These are phyloP conservation scores for Nemurella pictetii DNA, from an alignment of 2,888 invertebrate species.

Conservation along the genomic window DNA sequence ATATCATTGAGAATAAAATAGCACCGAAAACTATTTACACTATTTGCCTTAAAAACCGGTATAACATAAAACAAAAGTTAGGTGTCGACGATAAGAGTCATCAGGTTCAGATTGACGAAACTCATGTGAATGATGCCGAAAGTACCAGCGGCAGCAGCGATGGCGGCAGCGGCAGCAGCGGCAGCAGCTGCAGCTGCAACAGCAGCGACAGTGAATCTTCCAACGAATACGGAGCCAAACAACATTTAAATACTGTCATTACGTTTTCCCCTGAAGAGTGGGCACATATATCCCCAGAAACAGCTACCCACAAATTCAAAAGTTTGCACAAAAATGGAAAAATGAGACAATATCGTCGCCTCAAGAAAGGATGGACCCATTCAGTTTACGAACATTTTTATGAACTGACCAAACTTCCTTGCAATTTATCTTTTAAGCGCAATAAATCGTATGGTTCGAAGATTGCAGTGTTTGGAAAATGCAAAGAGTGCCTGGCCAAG, in stretches of 20 bases:
- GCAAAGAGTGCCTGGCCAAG: slow-evolving; percentile 28
- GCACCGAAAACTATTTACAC: no score
- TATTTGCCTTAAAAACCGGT: no score
- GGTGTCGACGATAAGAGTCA: no score
- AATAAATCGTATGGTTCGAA: neutral
- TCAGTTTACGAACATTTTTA: slow-evolving; percentile 33
- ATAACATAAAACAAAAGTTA: no score
- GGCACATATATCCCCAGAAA: neutral
- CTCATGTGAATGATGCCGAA: no score
- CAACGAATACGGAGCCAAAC: no score
- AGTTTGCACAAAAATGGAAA: neutral
- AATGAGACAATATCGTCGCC: neutral
- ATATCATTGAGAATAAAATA: no score
- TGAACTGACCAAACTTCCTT: slow-evolving; percentile 34
- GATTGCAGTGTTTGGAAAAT: neutral
- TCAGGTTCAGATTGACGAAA: no score
- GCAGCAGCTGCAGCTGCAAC: no score
- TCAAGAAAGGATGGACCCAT: slow-evolving; percentile 13
- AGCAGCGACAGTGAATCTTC: no score
- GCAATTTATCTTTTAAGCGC: slow-evolving; percentile 32
- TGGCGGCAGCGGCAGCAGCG: no score
- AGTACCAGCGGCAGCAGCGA: no score
- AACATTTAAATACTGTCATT: neutral
- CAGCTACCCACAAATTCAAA: neutral
- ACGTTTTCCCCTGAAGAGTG: neutral